Evolutionary conservation across 2,797 vertebrate genomes (phyloP).

Genomic region (Anniella stebbinsi): DNA sequence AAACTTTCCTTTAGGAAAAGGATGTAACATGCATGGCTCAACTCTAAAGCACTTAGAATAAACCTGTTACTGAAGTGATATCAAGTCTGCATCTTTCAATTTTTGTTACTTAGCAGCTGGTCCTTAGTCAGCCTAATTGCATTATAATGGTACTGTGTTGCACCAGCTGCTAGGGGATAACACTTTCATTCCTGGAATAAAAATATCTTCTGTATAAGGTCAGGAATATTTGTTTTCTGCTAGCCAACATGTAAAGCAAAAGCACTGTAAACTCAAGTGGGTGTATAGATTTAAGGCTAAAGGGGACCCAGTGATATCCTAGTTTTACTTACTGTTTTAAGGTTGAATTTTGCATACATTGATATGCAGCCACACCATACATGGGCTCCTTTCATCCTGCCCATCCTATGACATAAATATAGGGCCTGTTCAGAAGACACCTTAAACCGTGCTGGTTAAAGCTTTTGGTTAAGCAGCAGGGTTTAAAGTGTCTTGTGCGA

Average conservation of each 20-base stretch:
- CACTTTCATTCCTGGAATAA: conserved; percentile 58
- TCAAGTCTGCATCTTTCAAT: conserved; percentile 65
- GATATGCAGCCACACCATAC: neutral
- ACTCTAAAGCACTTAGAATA: conserved; percentile 49
- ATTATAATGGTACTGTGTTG: conserved; percentile 77
- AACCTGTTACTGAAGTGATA: conserved; percentile 64
- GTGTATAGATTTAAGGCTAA: conserved; percentile 1
- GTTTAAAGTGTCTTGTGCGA: too few species aligned
- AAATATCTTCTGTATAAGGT: conserved; percentile 55
- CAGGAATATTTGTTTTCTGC: conserved; percentile 62
- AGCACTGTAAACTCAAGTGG: conserved; percentile 23
- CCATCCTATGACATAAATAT: neutral
- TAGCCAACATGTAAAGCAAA: neutral
- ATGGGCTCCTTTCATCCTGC: neutral
- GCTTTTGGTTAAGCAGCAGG: too few species aligned
- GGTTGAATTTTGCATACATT: neutral
- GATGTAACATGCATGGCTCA: neutral
- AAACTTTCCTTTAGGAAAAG: conserved; percentile 30
- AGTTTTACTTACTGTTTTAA: neutral
- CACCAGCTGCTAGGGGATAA: conserved; percentile 74
- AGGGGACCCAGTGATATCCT: too few species aligned
- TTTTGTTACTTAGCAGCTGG: conserved; percentile 76
- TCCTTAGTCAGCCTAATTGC: conserved; percentile 74
- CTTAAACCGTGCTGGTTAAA: too few species aligned
- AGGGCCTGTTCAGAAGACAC: neutral